Conservation (phyloP, 1,140 invertebrate species). For the Muscidifurax raptorellus region DNA sequence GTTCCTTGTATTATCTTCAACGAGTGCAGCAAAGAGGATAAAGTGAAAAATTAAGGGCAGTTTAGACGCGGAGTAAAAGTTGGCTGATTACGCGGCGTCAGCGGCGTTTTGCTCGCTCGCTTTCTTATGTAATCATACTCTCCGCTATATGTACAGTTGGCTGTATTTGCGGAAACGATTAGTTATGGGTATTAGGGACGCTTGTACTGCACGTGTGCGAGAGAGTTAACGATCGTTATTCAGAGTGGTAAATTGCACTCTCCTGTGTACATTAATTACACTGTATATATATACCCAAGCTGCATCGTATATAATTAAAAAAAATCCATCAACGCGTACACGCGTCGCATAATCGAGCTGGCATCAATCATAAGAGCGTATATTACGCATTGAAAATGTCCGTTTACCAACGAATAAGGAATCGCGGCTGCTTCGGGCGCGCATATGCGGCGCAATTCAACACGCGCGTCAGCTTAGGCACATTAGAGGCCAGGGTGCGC, state of each 20-base stretch:
- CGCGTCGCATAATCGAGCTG: too few relatives aligned
- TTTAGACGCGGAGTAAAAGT: background rate
- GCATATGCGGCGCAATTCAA: background rate
- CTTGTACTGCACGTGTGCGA: background rate
- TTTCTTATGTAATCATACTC: too few relatives aligned
- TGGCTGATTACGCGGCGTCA: background rate
- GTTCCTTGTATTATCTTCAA: background rate
- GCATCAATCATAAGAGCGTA: too few relatives aligned
- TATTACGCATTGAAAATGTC: background rate
- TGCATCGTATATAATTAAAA: too few relatives aligned
- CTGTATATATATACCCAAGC: too few relatives aligned
- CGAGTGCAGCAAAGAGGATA: background rate
- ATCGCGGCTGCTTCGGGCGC: background rate
- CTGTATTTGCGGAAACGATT: background rate
- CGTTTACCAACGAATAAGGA: background rate
- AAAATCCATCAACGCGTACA: too few relatives aligned
- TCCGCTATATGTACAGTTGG: background rate
- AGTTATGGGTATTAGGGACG: background rate
- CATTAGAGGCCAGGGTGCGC: background rate
- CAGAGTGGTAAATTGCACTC: too few relatives aligned
- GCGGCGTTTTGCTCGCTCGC: background rate
- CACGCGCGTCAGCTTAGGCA: background rate
- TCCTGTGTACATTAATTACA: too few relatives aligned
- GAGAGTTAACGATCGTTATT: background rate
- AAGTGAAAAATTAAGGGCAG: conserved; percentile 23